A percentile compares a stretch with the other conserved stretches of the same genome.
These are phyloP conservation scores for Gnathonemus echidnorhynchus DNA, from an alignment of 2,113 vertebrate genomes.

Conservation along the genomic window DNA sequence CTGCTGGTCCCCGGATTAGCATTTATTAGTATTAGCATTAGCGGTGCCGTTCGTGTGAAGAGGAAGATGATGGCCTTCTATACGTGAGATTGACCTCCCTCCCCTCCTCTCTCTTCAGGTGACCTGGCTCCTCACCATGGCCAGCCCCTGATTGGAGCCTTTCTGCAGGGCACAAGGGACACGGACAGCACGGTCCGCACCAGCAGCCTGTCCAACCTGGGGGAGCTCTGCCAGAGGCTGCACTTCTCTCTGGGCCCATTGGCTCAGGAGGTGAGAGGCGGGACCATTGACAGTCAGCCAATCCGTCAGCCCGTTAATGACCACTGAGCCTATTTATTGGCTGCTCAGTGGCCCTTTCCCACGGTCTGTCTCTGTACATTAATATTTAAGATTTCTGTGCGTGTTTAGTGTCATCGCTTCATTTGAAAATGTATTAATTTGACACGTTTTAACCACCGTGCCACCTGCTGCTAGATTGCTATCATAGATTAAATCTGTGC, in stretches of 20 bases:
- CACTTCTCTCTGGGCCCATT: slow-evolving; percentile 75
- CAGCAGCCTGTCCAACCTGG: slow-evolving; percentile 91
- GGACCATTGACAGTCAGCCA: neutral
- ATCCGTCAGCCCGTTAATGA: neutral
- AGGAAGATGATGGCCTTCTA: neutral
- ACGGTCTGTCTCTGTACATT: neutral
- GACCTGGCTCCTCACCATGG: slow-evolving; percentile 75
- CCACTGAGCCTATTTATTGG: neutral
- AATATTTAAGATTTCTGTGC: neutral
- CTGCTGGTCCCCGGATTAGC: neutral
- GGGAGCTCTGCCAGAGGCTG: slow-evolving; percentile 79
- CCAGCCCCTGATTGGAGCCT: slow-evolving; percentile 68
- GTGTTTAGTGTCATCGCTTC: neutral
- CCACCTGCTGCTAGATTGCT: neutral
- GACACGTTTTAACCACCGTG: neutral
- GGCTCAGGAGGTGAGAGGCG: slow-evolving; percentile 73
- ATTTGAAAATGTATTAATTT: neutral
- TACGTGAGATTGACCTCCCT: neutral
- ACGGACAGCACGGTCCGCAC: slow-evolving; percentile 64
- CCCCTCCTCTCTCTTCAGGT: slow-evolving; percentile 50
- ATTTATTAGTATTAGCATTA: neutral
- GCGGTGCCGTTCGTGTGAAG: neutral
- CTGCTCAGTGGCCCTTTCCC: neutral
- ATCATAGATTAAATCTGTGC: neutral
- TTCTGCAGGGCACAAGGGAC: slow-evolving; percentile 72